Evolutionary conservation across 2,113 vertebrate species (phyloP), one percentile per base, ranked within the genome.

Genomic region (Hippocampus zosterae): DNA sequence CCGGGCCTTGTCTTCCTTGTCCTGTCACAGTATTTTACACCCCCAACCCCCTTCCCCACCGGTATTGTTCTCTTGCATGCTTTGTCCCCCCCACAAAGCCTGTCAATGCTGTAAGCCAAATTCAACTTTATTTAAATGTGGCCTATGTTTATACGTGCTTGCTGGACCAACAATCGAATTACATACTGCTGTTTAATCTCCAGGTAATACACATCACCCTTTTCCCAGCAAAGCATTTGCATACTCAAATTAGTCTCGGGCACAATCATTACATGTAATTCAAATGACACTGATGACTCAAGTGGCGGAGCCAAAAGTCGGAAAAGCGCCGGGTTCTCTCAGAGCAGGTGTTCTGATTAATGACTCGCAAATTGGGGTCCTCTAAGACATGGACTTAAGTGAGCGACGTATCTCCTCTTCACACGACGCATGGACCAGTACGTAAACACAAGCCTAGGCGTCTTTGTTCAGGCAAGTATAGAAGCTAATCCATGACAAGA

Each of bases 291-390:
- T 84, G 84, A 90, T 90, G 88, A 89, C 86, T 92, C 87, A 87
- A 91, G 88, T 90, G 88, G 81, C 70, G 79, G 91, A 89, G 90
- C 81, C 88, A 86, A 90, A 87, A 77, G 72, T 61, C 78, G 70
- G 67, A 55, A 56, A 55, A 68, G 63, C 85, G 83, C 77, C n/a
- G 69, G 81, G 65, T 70, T 72, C 78, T 85, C 74, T 71, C 72
- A 25, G 84, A 88, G 89, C 91, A 92, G 90, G 90, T 92, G 90
- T 84, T 85, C 84, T 88, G 88, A 91, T 89, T 91, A 92, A 91
- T 83, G 85, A 81, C 79, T 80, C 77, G 83, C 87, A 91, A 91
- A 90, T 89, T 87, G 83, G 83, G 89, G 81, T 86, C 86, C 79
- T 89, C 81, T 73, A 86, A 88, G 85, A 91, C 80, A 74, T 66